phyloP scores from a whole-genome alignment of 2,797 vertebrate genomes.

The Urosaurus nigricauda region DNA sequence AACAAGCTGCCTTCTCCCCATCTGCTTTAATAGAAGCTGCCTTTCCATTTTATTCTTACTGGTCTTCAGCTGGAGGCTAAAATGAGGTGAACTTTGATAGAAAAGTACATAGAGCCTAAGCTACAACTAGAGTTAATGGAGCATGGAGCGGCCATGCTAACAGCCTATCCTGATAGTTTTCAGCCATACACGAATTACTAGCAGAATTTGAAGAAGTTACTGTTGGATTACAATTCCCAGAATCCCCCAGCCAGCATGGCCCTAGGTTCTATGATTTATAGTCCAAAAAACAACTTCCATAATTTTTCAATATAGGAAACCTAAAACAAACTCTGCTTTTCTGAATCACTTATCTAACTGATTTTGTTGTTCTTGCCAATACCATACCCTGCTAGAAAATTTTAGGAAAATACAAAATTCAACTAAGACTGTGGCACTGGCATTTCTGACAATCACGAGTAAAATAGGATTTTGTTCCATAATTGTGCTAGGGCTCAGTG shows the following conservation, averaged over 20 bases:
- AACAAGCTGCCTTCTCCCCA: background rate
- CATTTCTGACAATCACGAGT: background rate
- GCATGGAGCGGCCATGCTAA: conserved; percentile 11
- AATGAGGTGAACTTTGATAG: background rate
- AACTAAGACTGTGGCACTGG: too few relatives aligned
- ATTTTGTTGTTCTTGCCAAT: background rate
- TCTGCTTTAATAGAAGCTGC: background rate
- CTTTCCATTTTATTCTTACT: conserved; percentile 4
- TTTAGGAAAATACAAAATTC: background rate
- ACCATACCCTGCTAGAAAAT: background rate
- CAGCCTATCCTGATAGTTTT: conserved; percentile 17
- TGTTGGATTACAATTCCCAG: too few relatives aligned
- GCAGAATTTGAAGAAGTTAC: background rate
- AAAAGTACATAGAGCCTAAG: background rate
- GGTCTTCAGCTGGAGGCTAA: background rate
- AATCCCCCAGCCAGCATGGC: too few relatives aligned
- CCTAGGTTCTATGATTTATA: too few relatives aligned
- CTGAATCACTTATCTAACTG: background rate
- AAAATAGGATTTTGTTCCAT: background rate
- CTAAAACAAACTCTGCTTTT: background rate
- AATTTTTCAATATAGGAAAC: background rate
- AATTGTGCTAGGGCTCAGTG: background rate
- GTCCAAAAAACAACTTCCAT: too few relatives aligned
- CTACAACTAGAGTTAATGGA: conserved; percentile 35
- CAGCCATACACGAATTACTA: background rate